Evolutionary conservation across 35 echinoderm and acorn worm species (phyloP).

Genomic region (Stichopus chloronotus): DNA sequence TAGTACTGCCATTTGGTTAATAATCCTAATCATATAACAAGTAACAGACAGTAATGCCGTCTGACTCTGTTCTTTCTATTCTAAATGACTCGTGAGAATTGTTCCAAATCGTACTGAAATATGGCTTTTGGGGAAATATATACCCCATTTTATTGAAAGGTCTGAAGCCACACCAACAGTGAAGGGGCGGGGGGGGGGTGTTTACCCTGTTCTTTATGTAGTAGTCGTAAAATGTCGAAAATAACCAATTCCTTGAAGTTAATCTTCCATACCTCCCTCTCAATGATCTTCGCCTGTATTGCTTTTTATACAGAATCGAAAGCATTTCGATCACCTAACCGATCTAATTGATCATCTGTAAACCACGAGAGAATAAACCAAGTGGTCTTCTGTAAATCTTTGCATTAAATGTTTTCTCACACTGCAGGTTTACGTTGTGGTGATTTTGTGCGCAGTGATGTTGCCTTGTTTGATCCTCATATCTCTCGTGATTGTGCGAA

Average conservation of each 20-base stretch:
- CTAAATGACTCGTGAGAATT: no score
- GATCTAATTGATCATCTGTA: not conserved
- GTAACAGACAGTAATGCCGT: no score
- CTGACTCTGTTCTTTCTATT: no score
- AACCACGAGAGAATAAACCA: not conserved
- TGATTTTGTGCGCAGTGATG: conserved; percentile 31
- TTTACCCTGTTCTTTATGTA: no score
- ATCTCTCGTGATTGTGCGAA: conserved; percentile 13
- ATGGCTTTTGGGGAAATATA: no score
- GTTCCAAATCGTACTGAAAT: no score
- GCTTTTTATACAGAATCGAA: not conserved
- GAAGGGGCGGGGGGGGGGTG: no score
- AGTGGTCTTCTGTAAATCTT: not conserved
- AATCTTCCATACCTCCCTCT: not conserved
- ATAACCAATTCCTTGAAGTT: not conserved
- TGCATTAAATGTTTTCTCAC: not conserved
- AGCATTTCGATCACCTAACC: not conserved
- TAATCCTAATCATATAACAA: no score
- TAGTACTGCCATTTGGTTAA: no score
- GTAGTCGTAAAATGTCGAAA: not conserved
- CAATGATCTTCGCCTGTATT: not conserved
- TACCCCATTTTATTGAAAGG: no score
- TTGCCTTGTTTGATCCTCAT: conserved; percentile 13
- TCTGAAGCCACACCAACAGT: no score
- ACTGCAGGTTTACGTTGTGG: conserved; percentile 45